Evolutionary conservation across 2,113 vertebrate species (phyloP).

Genomic region (Pleuronectes platessa): DNA sequence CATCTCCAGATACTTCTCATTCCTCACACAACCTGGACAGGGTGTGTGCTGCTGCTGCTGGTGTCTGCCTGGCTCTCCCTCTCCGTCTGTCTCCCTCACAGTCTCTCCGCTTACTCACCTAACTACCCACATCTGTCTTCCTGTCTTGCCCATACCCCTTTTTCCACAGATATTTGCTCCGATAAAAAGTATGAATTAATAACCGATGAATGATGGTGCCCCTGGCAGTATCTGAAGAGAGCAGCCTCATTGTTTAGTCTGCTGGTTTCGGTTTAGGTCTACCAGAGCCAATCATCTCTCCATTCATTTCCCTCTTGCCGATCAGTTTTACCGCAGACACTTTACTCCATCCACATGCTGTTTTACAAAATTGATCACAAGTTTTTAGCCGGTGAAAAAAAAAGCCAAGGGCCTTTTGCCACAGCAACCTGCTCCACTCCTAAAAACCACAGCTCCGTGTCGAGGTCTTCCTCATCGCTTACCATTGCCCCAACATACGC

Average conservation of each 20-base stretch:
- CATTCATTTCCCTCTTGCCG: slow-evolving; percentile 51
- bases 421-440: slow-evolving; percentile 56
- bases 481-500: slow-evolving; percentile 34
- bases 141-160: slow-evolving; percentile 40
- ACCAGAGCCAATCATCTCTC: slow-evolving; percentile 45
- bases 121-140: slow-evolving; percentile 74
- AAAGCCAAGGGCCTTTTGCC: slow-evolving; percentile 37
- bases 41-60: slow-evolving; percentile 69
- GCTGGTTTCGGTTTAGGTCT: slow-evolving; percentile 60
- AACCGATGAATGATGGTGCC: slow-evolving; percentile 65
- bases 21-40: slow-evolving; percentile 79
- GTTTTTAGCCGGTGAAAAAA: slow-evolving; percentile 14
- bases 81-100: slow-evolving; percentile 48
- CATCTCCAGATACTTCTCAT: slow-evolving; percentile 82
- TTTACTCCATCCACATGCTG: slow-evolving; percentile 31
- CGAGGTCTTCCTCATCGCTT: slow-evolving; percentile 44
- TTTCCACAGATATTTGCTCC: slow-evolving; percentile 64
- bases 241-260: slow-evolving; percentile 69
- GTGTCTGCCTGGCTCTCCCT: slow-evolving; percentile 54
- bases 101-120: slow-evolving; percentile 58
- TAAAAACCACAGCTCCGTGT: slow-evolving; percentile 59
- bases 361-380: slow-evolving; percentile 21
- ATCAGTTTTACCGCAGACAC: slow-evolving; percentile 46
- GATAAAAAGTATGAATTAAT: slow-evolving; percentile 71
- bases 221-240: slow-evolving; percentile 53